Conservation (phyloP, 2,888 invertebrate genomes). For the Brachynemurus nebulosus region DNA sequence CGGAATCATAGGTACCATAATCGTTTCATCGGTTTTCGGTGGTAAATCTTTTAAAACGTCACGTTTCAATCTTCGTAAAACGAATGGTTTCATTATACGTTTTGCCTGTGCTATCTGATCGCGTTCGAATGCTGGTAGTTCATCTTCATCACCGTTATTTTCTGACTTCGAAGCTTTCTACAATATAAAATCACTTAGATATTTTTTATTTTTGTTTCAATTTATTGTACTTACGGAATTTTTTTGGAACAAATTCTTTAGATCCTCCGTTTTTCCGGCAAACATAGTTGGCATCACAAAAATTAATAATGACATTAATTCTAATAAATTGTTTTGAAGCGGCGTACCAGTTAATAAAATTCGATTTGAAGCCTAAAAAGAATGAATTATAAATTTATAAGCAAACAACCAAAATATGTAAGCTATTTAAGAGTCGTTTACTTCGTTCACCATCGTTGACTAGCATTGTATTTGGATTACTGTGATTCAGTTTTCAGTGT, state of each 20-base stretch:
- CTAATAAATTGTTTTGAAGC: slow-evolving; percentile 87
- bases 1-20: slow-evolving; percentile 51
- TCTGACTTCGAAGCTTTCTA: slow-evolving; percentile 35
- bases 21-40: slow-evolving; percentile 57
- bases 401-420: too few species aligned
- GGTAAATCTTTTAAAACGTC: slow-evolving; percentile 82
- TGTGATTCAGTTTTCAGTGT: too few species aligned
- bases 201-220: background rate
- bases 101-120: slow-evolving; percentile 88
- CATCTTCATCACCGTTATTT: slow-evolving; percentile 41
- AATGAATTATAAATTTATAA: slow-evolving; percentile 4
- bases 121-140: slow-evolving; percentile 67
- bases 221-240: slow-evolving; percentile 38
- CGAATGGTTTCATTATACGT: slow-evolving; percentile 90
- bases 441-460: too few species aligned
- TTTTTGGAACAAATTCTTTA: slow-evolving; percentile 78
- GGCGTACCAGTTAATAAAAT: slow-evolving; percentile 91
- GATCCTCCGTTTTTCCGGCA: slow-evolving; percentile 70
- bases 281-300: slow-evolving; percentile 97
- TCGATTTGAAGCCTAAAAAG: slow-evolving; percentile 60
- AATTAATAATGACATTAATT: slow-evolving; percentile 86
- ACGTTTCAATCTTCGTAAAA: slow-evolving; percentile 72
- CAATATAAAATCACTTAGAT: slow-evolving; percentile 17
- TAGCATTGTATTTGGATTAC: background rate
- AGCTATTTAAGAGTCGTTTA: too few species aligned